These are phyloP conservation scores for Spizaetus ornatus DNA, from an alignment of 2,113 vertebrate genomes.

Conservation along the genomic window DNA sequence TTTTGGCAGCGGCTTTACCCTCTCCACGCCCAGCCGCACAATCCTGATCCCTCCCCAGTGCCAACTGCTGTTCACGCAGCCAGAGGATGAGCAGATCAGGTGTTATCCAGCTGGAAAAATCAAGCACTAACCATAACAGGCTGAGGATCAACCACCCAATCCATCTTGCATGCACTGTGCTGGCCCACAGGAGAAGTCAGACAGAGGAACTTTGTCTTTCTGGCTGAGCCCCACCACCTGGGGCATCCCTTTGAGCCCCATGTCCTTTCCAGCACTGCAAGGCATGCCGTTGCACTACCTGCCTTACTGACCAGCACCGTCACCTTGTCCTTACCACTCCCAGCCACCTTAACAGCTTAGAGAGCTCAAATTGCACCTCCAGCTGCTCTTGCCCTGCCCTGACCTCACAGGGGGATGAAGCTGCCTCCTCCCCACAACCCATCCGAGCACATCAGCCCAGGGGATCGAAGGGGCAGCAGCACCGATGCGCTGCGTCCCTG, in stretches of 20 bases:
- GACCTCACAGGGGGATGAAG: background rate
- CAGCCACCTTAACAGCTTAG: background rate
- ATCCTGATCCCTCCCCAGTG: background rate
- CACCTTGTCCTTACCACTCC: background rate
- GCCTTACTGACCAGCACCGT: background rate
- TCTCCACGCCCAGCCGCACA: background rate
- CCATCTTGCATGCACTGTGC: background rate
- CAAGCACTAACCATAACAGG: background rate
- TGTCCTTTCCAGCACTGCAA: background rate
- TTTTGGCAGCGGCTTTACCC: background rate
- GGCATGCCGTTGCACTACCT: background rate
- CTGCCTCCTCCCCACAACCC: background rate
- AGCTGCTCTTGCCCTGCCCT: background rate
- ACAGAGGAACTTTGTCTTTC: background rate
- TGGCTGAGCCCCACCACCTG: background rate
- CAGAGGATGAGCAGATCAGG: background rate
- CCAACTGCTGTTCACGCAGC: background rate
- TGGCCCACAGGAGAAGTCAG: background rate
- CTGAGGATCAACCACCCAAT: background rate
- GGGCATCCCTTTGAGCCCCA: background rate
- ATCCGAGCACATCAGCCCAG: background rate
- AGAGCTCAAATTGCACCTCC: background rate
- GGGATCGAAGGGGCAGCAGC: background rate
- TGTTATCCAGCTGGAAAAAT: background rate
- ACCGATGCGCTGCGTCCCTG: fast-evolving